Percentiles rank a stretch among this genome's conserved stretches.
Evolutionary conservation across 2,888 invertebrate genomes (phyloP).

Genomic region (Dryomyza anilis): DNA sequence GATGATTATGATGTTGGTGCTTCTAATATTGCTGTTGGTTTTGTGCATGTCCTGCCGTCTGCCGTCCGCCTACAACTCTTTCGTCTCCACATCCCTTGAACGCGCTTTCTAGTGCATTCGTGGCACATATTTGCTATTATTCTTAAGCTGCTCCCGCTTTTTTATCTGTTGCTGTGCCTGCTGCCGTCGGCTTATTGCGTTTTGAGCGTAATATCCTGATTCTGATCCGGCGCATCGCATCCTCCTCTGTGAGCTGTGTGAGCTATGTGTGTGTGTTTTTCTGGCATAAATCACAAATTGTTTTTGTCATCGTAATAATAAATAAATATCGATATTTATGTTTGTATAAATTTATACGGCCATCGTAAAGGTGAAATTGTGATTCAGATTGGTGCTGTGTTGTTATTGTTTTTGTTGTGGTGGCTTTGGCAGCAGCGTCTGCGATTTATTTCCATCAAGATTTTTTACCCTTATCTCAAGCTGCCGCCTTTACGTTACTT

Average conservation of each 20-base stretch:
- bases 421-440: neutral
- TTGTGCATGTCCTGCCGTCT: constrained; percentile 25
- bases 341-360: constrained; percentile 1
- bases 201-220: constrained; percentile 12
- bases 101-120: neutral
- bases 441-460: constrained; percentile 14
- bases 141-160: constrained; percentile 40
- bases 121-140: constrained; percentile 31
- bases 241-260: no score
- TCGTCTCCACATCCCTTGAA: no score
- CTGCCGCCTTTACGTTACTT: no score
- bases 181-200: constrained; percentile 25
- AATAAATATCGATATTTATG: neutral
- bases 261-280: constrained; percentile 21
- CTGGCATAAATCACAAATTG: constrained; percentile 32
- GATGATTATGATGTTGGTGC: no score
- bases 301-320: constrained; percentile 14
- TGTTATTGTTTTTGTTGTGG: neutral
- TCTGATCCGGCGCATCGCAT: no score
- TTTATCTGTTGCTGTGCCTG: constrained; percentile 43
- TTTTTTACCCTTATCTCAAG: neutral
- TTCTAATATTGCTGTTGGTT: no score
- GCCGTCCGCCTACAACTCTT: constrained; percentile 7
- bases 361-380: constrained; percentile 22
- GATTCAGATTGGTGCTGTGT: neutral